Evolutionary conservation across 92 coral and sea anemone species (phyloP), one percentile per base, ranked within the genome.

Genomic region (Palythoa grandiflora): DNA sequence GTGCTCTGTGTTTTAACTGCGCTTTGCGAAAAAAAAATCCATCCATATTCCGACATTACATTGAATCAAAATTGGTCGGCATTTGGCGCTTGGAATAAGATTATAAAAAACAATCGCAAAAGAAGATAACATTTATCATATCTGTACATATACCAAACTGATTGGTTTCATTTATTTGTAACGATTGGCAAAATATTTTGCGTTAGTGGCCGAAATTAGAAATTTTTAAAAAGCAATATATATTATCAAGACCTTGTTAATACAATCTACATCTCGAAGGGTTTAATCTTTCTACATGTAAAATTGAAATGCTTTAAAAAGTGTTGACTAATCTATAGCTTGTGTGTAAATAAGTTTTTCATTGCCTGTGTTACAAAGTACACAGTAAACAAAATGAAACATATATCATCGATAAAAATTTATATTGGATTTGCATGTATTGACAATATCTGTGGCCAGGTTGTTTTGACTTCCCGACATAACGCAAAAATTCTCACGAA

Each of bases 341-440:
- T 51, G 35, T 20, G n/a, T 11, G 20, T 21, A 47, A 50, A 16
- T n/a, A 19, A 65, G 10, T 75, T 48, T 12, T 75, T 28, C 28
- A 28, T 28, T 28, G 28, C 28, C 28, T 28, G 28, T 28, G 28
- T 28, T 28, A 28, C 28, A 28, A 28, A 28, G 6, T 40, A 40
- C 57, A 8, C 36, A 7, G 28, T 50, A 35, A 21, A 3, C 53
- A 38, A 77, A 55, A 28, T 40, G 35, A 55, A 77, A 36, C n/a
- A 53, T 35, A 77, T 14, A 11, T 77, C 47, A 77, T 47, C 13
- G 68, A 77, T 77, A 77, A 77, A 77, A 77, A 28, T 50, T 52
- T 15, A 77, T 54, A 77, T 54, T 28, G 50, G 68, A 28, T 36
- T 52, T 28, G 66, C 47, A 77, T 21, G 28, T 51, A 17, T 52